These are phyloP conservation scores for Antheraea pernyi DNA, from an alignment of 1,140 invertebrate species.

Conservation along the genomic window DNA sequence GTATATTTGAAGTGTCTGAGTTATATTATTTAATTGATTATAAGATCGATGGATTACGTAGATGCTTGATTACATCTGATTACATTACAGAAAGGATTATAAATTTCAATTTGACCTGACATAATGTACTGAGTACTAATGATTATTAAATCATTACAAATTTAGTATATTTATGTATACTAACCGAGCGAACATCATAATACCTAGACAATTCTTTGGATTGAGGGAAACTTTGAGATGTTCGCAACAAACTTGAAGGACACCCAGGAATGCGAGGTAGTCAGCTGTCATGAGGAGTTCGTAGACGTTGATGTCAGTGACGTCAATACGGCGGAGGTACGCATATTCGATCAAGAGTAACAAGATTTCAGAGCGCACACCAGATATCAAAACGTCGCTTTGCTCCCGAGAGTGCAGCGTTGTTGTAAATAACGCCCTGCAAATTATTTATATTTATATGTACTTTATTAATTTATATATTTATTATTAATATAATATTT, in stretches of 20 bases:
- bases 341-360: conserved; percentile 89
- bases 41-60: no score
- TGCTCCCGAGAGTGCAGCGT: conserved; percentile 83
- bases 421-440: conserved; percentile 91
- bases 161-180: neutral
- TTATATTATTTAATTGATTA: no score
- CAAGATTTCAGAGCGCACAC: conserved; percentile 87
- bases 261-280: conserved; percentile 89
- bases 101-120: neutral
- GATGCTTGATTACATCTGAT: no score
- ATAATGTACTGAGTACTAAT: neutral
- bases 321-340: conserved; percentile 85
- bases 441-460: neutral
- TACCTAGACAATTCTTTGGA: conserved; percentile 89
- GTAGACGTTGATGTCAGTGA: conserved; percentile 88
- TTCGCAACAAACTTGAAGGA: conserved; percentile 88
- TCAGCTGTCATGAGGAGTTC: conserved; percentile 87
- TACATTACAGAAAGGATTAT: no score
- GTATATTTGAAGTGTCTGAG: no score
- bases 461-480: neutral
- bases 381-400: conserved; percentile 86
- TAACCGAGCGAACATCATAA: conserved; percentile 88
- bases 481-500: no score
- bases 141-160: neutral
- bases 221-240: conserved; percentile 84